Conservation (phyloP, 2,888 invertebrate species). For the Ramazzottius varieornatus region DNA sequence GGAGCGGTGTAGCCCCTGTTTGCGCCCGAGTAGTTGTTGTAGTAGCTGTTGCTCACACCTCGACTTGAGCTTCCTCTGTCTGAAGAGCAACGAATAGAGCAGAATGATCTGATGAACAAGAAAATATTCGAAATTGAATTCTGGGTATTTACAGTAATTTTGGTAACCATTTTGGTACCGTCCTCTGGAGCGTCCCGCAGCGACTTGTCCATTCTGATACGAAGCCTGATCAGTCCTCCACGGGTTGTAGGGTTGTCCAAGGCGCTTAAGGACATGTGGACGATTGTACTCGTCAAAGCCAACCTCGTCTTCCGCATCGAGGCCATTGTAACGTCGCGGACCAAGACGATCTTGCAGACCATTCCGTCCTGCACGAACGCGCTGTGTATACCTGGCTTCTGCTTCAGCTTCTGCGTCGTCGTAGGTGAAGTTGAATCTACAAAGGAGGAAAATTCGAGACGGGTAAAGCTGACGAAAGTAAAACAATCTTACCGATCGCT, state of each 20-base stretch:
- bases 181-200: neutral
- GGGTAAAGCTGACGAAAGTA: neutral
- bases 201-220: neutral
- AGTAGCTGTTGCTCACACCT: neutral
- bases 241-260: neutral
- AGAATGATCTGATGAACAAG: no score
- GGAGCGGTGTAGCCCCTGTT: no score
- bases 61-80: no score
- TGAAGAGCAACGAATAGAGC: no score
- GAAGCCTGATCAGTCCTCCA: neutral
- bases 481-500: slow-evolving; percentile 1
- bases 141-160: neutral
- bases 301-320: neutral
- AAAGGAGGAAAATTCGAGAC: neutral
- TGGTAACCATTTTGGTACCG: neutral
- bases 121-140: no score
- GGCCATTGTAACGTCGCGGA: neutral
- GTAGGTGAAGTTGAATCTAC: neutral
- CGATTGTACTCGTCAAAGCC: neutral
- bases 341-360: neutral
- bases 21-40: neutral
- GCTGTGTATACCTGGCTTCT: neutral
- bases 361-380: neutral
- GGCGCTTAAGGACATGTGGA: neutral
- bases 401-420: neutral